Evolutionary conservation across 2,113 vertebrate species (phyloP).

Genomic region (Coregonus clupeaformis): DNA sequence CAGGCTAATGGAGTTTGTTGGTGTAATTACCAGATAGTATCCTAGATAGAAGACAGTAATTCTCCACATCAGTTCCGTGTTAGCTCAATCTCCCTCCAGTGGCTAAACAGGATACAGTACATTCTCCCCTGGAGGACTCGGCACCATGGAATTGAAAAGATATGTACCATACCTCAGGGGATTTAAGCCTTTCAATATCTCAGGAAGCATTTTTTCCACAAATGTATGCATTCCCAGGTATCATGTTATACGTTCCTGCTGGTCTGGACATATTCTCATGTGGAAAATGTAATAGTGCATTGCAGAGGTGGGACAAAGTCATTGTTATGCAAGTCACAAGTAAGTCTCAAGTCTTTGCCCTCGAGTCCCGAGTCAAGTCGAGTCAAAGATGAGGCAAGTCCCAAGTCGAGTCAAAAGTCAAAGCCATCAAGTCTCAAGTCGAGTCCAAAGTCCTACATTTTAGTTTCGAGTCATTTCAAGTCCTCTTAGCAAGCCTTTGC

Average conservation of each 20-base stretch:
- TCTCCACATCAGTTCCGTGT: neutral
- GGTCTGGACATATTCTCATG: slow-evolving; percentile 11
- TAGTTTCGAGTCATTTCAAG: too few species aligned
- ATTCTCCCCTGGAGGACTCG: slow-evolving; percentile 17
- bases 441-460: too few species aligned
- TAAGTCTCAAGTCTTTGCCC: too few species aligned
- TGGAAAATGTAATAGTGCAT: neutral
- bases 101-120: slow-evolving; percentile 3
- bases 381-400: too few species aligned
- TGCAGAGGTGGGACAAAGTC: too few species aligned
- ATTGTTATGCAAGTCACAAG: too few species aligned
- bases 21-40: too few species aligned
- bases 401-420: too few species aligned
- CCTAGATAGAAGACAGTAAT: neutral
- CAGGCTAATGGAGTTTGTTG: too few species aligned
- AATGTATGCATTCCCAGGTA: slow-evolving; percentile 1
- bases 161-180: slow-evolving; percentile 57
- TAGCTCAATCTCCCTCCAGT: slow-evolving; percentile 14
- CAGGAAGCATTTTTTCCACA: slow-evolving; percentile 41
- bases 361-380: too few species aligned
- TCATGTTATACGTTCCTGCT: slow-evolving; percentile 44
- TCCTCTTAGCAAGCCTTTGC: too few species aligned
- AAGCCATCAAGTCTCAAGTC: too few species aligned
- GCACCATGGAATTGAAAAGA: slow-evolving; percentile 50
- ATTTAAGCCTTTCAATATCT: slow-evolving; percentile 51